A percentile compares a stretch with the other conserved stretches of the same genome.
phyloP scores from a whole-genome alignment of 2,888 invertebrate species.

The Heptascelio sp. region DNA sequence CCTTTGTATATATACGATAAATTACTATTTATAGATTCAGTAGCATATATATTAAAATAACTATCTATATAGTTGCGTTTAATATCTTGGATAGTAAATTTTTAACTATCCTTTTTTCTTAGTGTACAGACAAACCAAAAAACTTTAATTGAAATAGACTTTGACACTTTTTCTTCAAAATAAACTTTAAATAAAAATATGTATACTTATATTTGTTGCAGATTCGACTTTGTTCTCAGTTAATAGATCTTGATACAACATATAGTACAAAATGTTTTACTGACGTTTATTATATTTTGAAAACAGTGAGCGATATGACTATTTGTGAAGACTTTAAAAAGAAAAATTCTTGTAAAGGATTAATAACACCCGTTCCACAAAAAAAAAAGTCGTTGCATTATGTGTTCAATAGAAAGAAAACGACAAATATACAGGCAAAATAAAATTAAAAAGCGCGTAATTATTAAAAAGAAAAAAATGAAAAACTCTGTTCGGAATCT shows the following conservation, averaged over 20 bases:
- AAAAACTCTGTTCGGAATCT: not conserved
- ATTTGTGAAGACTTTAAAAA: not conserved
- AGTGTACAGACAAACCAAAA: too few species aligned
- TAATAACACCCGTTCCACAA: not conserved
- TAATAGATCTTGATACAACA: not conserved
- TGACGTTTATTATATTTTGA: not conserved
- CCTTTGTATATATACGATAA: too few species aligned
- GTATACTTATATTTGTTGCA: too few species aligned
- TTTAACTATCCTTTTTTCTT: too few species aligned
- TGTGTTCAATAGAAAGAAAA: conserved; percentile 11
- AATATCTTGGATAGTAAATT: too few species aligned
- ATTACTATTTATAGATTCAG: too few species aligned
- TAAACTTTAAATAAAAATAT: too few species aligned
- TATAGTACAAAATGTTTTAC: not conserved
- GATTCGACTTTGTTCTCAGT: too few species aligned
- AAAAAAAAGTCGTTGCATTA: conserved; percentile 34
- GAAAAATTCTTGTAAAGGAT: not conserved
- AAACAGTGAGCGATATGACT: not conserved
- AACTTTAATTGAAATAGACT: too few species aligned
- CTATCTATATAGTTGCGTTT: too few species aligned
- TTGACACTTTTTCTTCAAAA: too few species aligned
- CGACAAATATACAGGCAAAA: not conserved
- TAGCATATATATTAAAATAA: too few species aligned
- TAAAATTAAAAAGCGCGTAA: not conserved
- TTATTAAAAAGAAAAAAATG: not conserved